Base-by-base conservation (phyloP, 2,888 invertebrate species). In the Epinotia nisella region DNA sequence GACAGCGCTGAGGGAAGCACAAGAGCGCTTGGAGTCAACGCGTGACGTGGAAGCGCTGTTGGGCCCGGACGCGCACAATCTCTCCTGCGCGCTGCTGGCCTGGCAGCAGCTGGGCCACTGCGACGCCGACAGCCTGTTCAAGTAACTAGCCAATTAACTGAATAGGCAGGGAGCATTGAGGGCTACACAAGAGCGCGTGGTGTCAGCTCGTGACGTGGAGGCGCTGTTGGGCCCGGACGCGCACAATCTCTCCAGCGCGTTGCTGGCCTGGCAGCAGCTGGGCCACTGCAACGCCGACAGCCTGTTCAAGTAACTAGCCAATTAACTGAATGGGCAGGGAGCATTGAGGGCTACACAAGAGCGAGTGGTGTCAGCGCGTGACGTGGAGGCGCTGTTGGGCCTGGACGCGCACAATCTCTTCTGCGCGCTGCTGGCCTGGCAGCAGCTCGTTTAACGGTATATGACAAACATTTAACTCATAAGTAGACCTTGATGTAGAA, bases 381-480 rank as follows among this genome's bases (percentile, higher is more conserved):
- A 83, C 65, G 78, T 83, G 17, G 79, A 71, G 29, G 64, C 72
- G 2, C 72, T 84, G 49, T 74, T 81, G 17, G 74, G 83, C 0
- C 81, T 88, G 0, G 88, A 87, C 74, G 83, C 88, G 41, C 85
- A 88, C 66, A 82, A 92, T 74, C 74, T 92, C 24, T 80, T 85
- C 3, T 92, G 90, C 71, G 92, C 93, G 1, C 21, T 92, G 56
- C 86, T 93, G 49, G 93, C 93, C 1, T 93, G 93, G 93, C 89
- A 91, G 76, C 86, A 88, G 65, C 84, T n/a, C n/a, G n/a, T n/a
- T n/a, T n/a, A n/a, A n/a, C n/a, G n/a, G n/a, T n/a, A n/a, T n/a
- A n/a, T n/a, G n/a, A n/a, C n/a, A n/a, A n/a, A n/a, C n/a, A n/a
- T n/a, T n/a, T n/a, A n/a, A n/a, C n/a, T n/a, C n/a, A n/a, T n/a